Conservation (phyloP, 2,888 invertebrate species). For the Cartodere bifasciata region DNA sequence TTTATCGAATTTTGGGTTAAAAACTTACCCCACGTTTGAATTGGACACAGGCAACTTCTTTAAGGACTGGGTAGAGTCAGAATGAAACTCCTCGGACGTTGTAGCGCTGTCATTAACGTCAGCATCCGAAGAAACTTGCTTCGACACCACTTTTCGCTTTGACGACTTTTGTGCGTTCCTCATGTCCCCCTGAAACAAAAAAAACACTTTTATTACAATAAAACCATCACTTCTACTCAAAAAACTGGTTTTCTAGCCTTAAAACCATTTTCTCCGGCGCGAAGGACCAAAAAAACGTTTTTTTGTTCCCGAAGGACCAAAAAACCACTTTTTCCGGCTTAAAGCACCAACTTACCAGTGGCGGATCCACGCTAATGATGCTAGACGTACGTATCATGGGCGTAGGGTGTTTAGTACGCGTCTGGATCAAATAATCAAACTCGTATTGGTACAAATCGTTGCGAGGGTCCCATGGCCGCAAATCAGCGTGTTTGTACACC, state of each 20-base stretch:
- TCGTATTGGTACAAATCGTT: slow-evolving; percentile 84
- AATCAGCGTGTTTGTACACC: slow-evolving; percentile 66
- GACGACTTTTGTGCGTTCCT: slow-evolving; percentile 30
- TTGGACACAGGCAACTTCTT: slow-evolving; percentile 26
- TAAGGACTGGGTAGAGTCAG: slow-evolving; percentile 30
- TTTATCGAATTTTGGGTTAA: slow-evolving; percentile 3
- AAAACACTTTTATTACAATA: too few species aligned
- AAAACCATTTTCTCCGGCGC: too few species aligned
- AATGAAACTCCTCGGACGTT: slow-evolving; percentile 32
- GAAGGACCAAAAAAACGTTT: not conserved
- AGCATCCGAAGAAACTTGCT: slow-evolving; percentile 40
- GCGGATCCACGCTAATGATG: slow-evolving; percentile 52
- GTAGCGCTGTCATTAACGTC: slow-evolving; percentile 35
- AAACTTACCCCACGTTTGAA: slow-evolving; percentile 24
- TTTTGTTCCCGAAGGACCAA: not conserved
- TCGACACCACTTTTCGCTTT: slow-evolving; percentile 38
- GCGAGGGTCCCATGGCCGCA: slow-evolving; percentile 77
- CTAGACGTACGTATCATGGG: slow-evolving; percentile 61
- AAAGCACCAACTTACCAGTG: slow-evolving; percentile 20
- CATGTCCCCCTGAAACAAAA: slow-evolving; percentile 36
- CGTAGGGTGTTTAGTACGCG: slow-evolving; percentile 62
- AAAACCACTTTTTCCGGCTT: not conserved
- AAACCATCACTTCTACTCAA: not conserved
- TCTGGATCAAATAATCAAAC: slow-evolving; percentile 63
- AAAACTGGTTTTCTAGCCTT: too few species aligned